A percentile compares a stretch with the other conserved stretches of the same genome.
phyloP scores from a whole-genome alignment of 2,888 invertebrate genomes.

The Eurois occulta region DNA sequence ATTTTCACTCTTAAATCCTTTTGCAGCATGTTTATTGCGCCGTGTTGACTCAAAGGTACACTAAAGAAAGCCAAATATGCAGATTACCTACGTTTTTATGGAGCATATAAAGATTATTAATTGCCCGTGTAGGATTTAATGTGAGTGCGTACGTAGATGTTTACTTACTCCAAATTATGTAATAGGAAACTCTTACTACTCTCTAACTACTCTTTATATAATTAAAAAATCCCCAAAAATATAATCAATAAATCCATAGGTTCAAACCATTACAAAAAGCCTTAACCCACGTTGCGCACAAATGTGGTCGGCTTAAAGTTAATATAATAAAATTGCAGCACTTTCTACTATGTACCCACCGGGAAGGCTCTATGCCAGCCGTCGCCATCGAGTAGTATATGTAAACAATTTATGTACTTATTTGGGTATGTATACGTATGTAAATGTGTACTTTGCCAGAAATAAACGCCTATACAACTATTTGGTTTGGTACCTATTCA shows the following conservation, averaged over 20 bases:
- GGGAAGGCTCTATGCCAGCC: slow-evolving; percentile 39
- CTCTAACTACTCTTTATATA: background rate
- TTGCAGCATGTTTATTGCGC: slow-evolving; percentile 9
- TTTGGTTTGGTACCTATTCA: background rate
- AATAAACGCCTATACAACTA: background rate
- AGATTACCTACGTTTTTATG: slow-evolving; percentile 48
- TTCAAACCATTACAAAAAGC: background rate
- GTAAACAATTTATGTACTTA: slow-evolving; percentile 20
- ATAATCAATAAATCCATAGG: background rate
- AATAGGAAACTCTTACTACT: slow-evolving; percentile 5
- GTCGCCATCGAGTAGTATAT: slow-evolving; percentile 5
- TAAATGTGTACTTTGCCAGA: slow-evolving; percentile 11
- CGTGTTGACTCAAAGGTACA: slow-evolving; percentile 1
- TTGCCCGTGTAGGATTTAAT: slow-evolving; percentile 32
- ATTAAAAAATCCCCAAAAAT: background rate
- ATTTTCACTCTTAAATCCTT: slow-evolving; percentile 3
- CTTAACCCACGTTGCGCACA: background rate
- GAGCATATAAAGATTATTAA: slow-evolving; percentile 34
- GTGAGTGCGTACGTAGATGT: background rate
- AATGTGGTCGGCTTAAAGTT: slow-evolving; percentile 16
- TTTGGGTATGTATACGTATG: slow-evolving; percentile 4
- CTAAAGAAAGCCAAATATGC: slow-evolving; percentile 12
- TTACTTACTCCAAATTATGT: slow-evolving; percentile 9
- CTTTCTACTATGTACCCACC: slow-evolving; percentile 12
- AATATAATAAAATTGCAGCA: slow-evolving; percentile 31